phyloP scores from a whole-genome alignment of 1,140 invertebrate species.

The Metaphire vulgaris region DNA sequence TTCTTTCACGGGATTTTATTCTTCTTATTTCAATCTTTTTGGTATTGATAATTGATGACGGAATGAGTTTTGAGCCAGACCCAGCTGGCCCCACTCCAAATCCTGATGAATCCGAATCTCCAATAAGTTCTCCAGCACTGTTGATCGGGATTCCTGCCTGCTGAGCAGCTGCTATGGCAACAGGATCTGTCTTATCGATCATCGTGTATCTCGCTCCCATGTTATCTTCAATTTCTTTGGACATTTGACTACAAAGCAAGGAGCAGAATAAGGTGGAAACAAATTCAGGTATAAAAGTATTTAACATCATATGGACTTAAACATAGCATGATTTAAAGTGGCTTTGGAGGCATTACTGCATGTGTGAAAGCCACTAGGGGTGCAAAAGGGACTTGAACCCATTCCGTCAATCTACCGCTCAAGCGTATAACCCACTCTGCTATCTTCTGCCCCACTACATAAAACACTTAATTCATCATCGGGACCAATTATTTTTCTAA shows the following conservation, averaged over 20 bases:
- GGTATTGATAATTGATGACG: constrained; percentile 43
- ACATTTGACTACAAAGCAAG: constrained; percentile 41
- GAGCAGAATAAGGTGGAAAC: not conserved
- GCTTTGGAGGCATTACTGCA: too few species aligned
- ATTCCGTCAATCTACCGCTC: not conserved
- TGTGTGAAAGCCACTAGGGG: too few species aligned
- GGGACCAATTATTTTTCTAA: too few species aligned
- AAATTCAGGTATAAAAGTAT: not conserved
- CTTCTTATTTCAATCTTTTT: constrained; percentile 40
- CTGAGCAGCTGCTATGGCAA: constrained; percentile 45
- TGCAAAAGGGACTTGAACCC: too few species aligned
- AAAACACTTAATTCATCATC: too few species aligned
- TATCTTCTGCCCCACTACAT: not conserved
- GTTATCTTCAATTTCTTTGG: constrained; percentile 45
- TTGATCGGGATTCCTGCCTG: constrained; percentile 42
- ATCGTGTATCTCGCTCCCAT: constrained; percentile 45
- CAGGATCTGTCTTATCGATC: constrained; percentile 44
- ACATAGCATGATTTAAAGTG: not conserved
- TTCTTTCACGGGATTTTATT: constrained; percentile 36
- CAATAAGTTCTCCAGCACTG: constrained; percentile 46
- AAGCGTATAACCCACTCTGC: not conserved
- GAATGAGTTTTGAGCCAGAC: constrained; percentile 41
- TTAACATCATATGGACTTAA: not conserved
- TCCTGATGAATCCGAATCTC: constrained; percentile 45
- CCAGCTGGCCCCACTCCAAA: constrained; percentile 46